Evolutionary conservation across 2,113 vertebrate species (phyloP).

Genomic region (Connochaetes taurinus): DNA sequence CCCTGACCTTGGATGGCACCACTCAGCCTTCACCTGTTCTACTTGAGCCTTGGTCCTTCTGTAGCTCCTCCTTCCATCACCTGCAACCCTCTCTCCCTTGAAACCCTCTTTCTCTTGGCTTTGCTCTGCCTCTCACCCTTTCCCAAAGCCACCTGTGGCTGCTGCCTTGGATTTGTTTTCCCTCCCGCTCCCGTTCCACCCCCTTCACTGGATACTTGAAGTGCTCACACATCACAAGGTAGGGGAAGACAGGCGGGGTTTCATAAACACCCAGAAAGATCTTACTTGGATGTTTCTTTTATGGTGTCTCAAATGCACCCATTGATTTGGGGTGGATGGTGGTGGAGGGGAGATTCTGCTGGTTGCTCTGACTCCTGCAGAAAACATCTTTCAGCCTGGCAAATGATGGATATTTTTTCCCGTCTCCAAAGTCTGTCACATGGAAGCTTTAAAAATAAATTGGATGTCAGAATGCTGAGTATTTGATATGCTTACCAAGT

Average conservation of each 20-base stretch:
- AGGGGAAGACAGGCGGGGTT: not conserved
- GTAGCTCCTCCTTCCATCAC: not conserved
- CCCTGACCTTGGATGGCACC: not conserved
- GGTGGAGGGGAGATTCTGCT: not conserved
- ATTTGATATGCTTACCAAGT: slow-evolving; percentile 44
- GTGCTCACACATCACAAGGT: not conserved
- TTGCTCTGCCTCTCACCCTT: not conserved
- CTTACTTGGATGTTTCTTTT: not conserved
- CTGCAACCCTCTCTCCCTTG: not conserved
- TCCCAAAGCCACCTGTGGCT: not conserved
- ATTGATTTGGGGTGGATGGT: not conserved
- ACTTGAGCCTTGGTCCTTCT: not conserved
- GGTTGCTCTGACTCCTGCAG: slow-evolving; percentile 25
- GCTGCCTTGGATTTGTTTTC: not conserved
- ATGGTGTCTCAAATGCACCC: not conserved
- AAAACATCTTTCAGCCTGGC: slow-evolving; percentile 19
- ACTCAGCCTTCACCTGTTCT: not conserved
- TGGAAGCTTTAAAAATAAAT: slow-evolving; percentile 47
- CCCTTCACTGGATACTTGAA: not conserved
- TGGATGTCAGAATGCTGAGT: not conserved
- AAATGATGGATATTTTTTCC: slow-evolving; percentile 30
- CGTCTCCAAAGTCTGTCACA: not conserved
- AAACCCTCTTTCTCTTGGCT: not conserved
- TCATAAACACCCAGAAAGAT: not conserved
- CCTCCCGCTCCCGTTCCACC: not conserved